A percentile compares a stretch with the other conserved stretches of the same genome.
These are phyloP conservation scores for Lycia hirtaria DNA, from an alignment of 2,888 invertebrate genomes.

Conservation along the genomic window DNA sequence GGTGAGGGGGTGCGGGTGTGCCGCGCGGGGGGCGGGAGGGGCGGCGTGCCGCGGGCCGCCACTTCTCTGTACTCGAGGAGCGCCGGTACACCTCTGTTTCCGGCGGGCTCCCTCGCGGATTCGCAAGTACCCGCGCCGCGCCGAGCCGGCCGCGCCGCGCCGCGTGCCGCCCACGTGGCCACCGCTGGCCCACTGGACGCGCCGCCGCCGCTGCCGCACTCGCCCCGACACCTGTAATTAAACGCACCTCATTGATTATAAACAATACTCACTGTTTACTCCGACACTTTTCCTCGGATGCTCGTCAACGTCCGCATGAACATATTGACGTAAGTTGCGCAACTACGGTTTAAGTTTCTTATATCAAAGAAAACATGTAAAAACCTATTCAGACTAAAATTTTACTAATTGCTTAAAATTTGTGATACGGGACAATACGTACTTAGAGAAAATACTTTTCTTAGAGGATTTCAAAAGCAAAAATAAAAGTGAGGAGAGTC, in stretches of 20 bases:
- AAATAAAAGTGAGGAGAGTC: constrained; percentile 28
- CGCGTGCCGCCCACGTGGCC: constrained; percentile 77
- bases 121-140: constrained; percentile 67
- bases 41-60: constrained; percentile 79
- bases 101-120: constrained; percentile 82
- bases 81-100: constrained; percentile 84
- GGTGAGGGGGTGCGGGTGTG: constrained; percentile 58
- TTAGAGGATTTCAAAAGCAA: constrained; percentile 1
- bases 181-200: constrained; percentile 61
- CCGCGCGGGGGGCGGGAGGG: constrained; percentile 63
- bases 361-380: constrained; percentile 12
- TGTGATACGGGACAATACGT: not conserved
- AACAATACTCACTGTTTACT: constrained; percentile 51
- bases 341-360: constrained; percentile 9
- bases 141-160: constrained; percentile 61
- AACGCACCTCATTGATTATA: constrained; percentile 56
- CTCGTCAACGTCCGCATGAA: constrained; percentile 7
- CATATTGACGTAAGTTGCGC: constrained; percentile 24
- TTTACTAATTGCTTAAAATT: constrained; percentile 5
- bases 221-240: constrained; percentile 66
- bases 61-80: constrained; percentile 84
- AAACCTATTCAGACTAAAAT: not conserved
- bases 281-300: constrained; percentile 42
- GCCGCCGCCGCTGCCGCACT: constrained; percentile 62
- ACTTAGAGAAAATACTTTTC: constrained; percentile 2